Percentiles rank a stretch among this genome's conserved stretches.
Evolutionary conservation across 2,113 vertebrate genomes (phyloP).

Genomic region (Campylomormyrus tamandua): DNA sequence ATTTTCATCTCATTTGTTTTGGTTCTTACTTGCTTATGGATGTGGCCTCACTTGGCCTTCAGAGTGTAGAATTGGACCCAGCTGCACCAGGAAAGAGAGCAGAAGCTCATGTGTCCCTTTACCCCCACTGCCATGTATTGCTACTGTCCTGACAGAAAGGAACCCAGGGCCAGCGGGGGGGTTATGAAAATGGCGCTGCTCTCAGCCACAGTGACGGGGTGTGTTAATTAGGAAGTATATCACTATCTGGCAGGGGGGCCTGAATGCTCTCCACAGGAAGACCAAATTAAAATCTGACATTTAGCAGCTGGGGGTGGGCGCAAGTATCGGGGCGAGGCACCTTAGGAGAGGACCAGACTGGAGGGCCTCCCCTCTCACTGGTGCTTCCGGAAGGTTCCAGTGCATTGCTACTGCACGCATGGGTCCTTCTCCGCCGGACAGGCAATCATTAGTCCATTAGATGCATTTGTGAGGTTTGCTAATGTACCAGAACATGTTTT

Average conservation of each 20-base stretch:
- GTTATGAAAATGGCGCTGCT: neutral
- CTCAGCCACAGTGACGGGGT: no score
- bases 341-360: neutral
- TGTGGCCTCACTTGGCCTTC: neutral
- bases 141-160: neutral
- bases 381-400: neutral
- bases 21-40: neutral
- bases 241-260: neutral
- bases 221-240: constrained; percentile 10
- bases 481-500: neutral
- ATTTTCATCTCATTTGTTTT: neutral
- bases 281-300: constrained; percentile 3
- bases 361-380: neutral
- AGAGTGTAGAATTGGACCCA: neutral
- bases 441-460: neutral
- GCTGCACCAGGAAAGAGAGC: neutral
- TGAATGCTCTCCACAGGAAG: neutral
- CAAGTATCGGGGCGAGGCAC: neutral
- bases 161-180: neutral
- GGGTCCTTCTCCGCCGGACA: neutral
- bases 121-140: neutral
- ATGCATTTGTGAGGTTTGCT: neutral
- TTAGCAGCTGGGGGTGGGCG: neutral
- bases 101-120: neutral
- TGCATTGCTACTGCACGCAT: neutral